Evolutionary conservation across 2,797 vertebrate species (phyloP).

Genomic region (Malurus leucopterus): DNA sequence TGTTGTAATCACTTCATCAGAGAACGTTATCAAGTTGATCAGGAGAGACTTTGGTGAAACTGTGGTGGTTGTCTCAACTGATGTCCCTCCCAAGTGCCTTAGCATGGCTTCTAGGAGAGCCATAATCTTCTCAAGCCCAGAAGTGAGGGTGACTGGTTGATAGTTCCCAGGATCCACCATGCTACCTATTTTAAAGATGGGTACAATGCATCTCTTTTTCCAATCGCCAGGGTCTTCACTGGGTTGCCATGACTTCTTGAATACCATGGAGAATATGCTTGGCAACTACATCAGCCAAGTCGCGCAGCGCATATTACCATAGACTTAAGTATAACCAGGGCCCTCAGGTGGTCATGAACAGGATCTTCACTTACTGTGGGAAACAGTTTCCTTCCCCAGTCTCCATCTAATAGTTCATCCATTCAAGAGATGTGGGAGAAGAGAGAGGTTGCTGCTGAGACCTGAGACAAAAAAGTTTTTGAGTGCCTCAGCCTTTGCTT

Average conservation of each 20-base stretch:
- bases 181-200: background rate
- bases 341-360: background rate
- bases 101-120: background rate
- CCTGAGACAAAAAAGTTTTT: background rate
- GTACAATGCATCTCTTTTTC: background rate
- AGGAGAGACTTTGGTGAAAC: background rate
- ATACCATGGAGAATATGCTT: background rate
- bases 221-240: background rate
- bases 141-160: background rate
- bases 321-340: background rate
- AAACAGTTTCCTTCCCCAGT: background rate
- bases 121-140: background rate
- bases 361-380: background rate
- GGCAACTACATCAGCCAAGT: background rate
- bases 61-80: background rate
- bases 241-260: background rate
- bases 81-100: background rate
- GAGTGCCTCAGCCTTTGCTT: background rate
- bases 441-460: background rate
- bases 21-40: background rate
- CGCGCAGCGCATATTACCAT: background rate
- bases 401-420: background rate
- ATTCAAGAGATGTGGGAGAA: background rate
- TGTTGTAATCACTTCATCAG: background rate
- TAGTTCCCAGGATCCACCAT: background rate